These are phyloP conservation scores for Leptestheria dahalacensis DNA, from an alignment of 1,140 invertebrate species.

Conservation along the genomic window DNA sequence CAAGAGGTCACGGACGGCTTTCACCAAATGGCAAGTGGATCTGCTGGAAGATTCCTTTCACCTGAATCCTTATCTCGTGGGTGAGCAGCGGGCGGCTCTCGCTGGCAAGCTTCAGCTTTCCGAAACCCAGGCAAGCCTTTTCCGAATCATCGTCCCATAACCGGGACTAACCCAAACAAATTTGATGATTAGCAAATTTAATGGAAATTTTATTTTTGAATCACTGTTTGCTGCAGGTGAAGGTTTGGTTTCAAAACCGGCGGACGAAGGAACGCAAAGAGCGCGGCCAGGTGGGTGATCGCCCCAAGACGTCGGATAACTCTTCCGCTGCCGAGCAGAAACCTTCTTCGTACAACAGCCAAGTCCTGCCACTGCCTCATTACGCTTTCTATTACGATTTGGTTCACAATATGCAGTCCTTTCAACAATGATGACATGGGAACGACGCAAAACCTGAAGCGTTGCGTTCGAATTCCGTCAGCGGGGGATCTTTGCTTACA, in stretches of 20 bases:
- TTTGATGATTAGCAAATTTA: constrained; percentile 12
- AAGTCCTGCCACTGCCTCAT: not conserved
- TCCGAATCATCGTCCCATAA: too few relatives aligned
- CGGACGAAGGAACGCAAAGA: constrained; percentile 32
- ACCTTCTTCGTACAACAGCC: not conserved
- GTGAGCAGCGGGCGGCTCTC: constrained; percentile 32
- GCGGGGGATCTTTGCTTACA: too few relatives aligned
- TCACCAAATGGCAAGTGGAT: constrained; percentile 33
- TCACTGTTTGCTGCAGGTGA: constrained; percentile 28
- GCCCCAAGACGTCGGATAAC: too few relatives aligned
- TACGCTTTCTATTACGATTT: not conserved
- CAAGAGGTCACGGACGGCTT: constrained; percentile 36
- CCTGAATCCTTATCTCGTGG: constrained; percentile 35
- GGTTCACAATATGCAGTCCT: not conserved
- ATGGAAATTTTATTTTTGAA: constrained; percentile 8
- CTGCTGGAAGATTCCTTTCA: constrained; percentile 33
- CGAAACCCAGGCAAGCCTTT: constrained; percentile 38
- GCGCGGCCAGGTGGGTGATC: constrained; percentile 19
- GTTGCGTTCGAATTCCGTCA: too few relatives aligned
- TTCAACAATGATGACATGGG: not conserved
- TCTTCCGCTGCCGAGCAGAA: not conserved
- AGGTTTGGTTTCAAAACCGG: constrained; percentile 41
- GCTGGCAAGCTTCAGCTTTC: constrained; percentile 30
- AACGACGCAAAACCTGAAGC: too few relatives aligned
- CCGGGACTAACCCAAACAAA: too few relatives aligned